Evolutionary conservation across 2,888 invertebrate genomes (phyloP).

Genomic region (Apamea anceps): DNA sequence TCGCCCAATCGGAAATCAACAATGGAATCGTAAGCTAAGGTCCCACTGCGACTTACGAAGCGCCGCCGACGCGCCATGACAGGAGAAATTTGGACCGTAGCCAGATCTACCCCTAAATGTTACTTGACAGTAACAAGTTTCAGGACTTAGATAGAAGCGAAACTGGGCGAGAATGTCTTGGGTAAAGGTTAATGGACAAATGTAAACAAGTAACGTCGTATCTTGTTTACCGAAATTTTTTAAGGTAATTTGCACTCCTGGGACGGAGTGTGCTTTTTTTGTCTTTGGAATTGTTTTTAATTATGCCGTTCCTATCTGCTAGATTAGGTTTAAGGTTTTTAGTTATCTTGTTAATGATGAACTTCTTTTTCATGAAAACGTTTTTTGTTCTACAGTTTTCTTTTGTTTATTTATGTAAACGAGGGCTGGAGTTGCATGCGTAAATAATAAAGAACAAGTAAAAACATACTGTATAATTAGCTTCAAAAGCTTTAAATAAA

Average conservation of each 20-base stretch:
- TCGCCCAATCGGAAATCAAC: constrained; percentile 49
- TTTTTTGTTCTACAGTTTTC: neutral
- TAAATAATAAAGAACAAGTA: neutral
- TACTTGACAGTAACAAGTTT: constrained; percentile 45
- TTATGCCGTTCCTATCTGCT: neutral
- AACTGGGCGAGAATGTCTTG: constrained; percentile 32
- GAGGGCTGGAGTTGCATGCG: neutral
- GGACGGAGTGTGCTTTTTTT: neutral
- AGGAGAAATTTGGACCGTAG: constrained; percentile 53
- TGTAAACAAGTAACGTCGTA: constrained; percentile 37
- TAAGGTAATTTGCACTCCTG: constrained; percentile 26
- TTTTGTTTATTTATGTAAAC: neutral
- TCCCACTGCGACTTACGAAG: constrained; percentile 31
- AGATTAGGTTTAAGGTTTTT: neutral
- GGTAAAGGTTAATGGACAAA: constrained; percentile 37
- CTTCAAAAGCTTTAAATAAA: neutral
- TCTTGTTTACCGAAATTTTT: constrained; percentile 18
- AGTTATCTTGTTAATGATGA: neutral
- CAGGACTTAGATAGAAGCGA: constrained; percentile 16
- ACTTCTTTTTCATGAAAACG: neutral
- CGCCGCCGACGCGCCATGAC: constrained; percentile 26
- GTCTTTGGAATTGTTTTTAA: neutral
- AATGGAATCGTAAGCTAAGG: constrained; percentile 46
- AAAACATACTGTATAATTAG: neutral
- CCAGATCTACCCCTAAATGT: constrained; percentile 51